These are phyloP conservation scores for Ornithoptera alexandrae DNA, from an alignment of 2,888 invertebrate genomes.

Conservation along the genomic window DNA sequence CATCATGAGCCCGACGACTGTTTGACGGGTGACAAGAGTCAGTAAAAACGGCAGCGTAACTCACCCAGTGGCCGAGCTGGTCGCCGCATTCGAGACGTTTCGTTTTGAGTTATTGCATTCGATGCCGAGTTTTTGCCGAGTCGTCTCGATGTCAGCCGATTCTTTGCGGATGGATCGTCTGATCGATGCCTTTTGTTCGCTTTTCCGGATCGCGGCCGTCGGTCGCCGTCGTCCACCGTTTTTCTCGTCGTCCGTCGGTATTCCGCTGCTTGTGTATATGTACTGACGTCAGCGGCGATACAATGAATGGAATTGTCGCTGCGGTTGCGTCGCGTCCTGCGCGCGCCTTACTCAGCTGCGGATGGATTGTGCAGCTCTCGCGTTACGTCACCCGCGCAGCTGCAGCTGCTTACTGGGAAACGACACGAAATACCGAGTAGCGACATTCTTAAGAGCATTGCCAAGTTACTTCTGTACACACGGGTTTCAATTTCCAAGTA, in stretches of 20 bases:
- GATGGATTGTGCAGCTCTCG: constrained; percentile 12
- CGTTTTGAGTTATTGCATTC: constrained; percentile 69
- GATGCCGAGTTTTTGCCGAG: constrained; percentile 41
- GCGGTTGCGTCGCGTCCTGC: constrained; percentile 30
- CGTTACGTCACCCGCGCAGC: constrained; percentile 32
- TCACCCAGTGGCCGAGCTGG: constrained; percentile 55
- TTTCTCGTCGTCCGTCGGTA: constrained; percentile 38
- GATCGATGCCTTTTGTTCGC: constrained; percentile 63
- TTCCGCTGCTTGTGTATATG: constrained; percentile 25
- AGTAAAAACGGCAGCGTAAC: constrained; percentile 71
- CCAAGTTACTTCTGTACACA: constrained; percentile 8
- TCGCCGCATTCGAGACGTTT: constrained; percentile 43
- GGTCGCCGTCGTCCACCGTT: constrained; percentile 41
- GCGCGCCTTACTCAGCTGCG: constrained; percentile 16
- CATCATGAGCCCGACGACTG: constrained; percentile 74
- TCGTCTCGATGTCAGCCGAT: constrained; percentile 36
- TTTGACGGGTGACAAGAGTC: constrained; percentile 75
- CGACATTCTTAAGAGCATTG: constrained; percentile 20
- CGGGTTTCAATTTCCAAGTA: constrained; percentile 27
- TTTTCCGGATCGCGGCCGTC: constrained; percentile 37
- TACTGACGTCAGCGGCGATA: constrained; percentile 28
- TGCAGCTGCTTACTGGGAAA: constrained; percentile 22
- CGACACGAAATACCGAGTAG: constrained; percentile 25
- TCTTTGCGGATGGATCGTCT: constrained; percentile 37
- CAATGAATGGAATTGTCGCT: constrained; percentile 39